A percentile compares a stretch with the other conserved stretches of the same genome.
These are phyloP conservation scores for Neolamprologus fasciatus DNA, from an alignment of 2,113 vertebrate genomes.

Conservation along the genomic window DNA sequence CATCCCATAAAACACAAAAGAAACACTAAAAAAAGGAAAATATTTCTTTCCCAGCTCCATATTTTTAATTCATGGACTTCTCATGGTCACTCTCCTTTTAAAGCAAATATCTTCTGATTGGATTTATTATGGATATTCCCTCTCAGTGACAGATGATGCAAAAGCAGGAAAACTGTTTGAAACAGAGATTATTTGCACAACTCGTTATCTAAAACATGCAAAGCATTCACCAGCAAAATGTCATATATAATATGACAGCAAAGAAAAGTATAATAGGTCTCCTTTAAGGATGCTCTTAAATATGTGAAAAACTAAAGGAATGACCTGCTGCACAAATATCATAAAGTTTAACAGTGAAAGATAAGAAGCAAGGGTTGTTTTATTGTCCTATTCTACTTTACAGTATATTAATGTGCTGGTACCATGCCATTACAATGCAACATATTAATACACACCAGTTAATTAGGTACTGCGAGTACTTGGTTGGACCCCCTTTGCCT, in stretches of 20 bases:
- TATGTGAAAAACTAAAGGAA: neutral
- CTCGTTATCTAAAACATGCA: neutral
- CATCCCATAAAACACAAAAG: neutral
- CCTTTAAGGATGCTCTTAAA: neutral
- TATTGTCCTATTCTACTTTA: neutral
- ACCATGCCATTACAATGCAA: fast-evolving
- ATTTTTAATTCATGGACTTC: neutral
- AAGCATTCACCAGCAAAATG: neutral
- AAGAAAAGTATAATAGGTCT: neutral
- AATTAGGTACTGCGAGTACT: fast-evolving
- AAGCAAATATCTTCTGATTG: neutral
- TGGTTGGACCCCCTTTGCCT: neutral
- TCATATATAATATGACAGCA: neutral
- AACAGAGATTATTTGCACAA: neutral
- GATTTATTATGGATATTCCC: neutral
- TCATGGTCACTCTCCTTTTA: neutral
- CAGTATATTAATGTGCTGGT: neutral
- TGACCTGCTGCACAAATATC: neutral
- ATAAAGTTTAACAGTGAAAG: neutral
- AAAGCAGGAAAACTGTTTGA: neutral
- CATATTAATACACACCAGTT: neutral
- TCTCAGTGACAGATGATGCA: neutral
- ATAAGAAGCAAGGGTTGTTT: neutral
- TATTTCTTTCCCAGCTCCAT: neutral
- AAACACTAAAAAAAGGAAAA: neutral